phyloP scores from a whole-genome alignment of 2,888 invertebrate species.

The Caenorhabditis auriculariae region DNA sequence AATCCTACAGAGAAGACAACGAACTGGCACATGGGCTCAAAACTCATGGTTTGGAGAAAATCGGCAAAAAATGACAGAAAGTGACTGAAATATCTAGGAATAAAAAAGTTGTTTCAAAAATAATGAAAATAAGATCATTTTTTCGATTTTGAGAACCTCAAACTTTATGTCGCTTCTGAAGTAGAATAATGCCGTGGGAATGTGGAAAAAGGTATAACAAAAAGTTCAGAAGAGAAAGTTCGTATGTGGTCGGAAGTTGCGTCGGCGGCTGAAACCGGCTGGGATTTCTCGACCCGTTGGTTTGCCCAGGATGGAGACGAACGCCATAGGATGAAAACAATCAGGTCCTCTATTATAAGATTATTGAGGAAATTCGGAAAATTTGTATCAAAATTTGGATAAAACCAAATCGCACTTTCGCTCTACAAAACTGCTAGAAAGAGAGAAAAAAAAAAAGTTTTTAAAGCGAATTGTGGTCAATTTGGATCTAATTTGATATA shows the following conservation, averaged over 20 bases:
- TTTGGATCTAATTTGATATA: too few relatives aligned
- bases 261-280: constrained; percentile 81
- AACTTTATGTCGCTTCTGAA: too few relatives aligned
- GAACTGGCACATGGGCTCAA: constrained; percentile 54
- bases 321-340: constrained; percentile 65
- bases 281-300: constrained; percentile 88
- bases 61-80: background rate
- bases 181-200: too few relatives aligned
- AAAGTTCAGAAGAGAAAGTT: constrained; percentile 38
- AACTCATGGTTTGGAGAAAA: constrained; percentile 6
- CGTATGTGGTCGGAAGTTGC: constrained; percentile 60
- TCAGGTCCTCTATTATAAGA: too few relatives aligned
- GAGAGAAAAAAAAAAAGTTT: too few relatives aligned
- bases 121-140: too few relatives aligned
- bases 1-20: constrained; percentile 75
- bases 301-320: constrained; percentile 69
- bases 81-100: background rate
- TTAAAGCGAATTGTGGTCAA: too few relatives aligned
- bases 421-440: too few relatives aligned
- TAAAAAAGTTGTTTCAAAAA: background rate
- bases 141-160: too few relatives aligned
- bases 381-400: too few relatives aligned
- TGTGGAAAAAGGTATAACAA: background rate
- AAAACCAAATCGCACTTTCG: too few relatives aligned
- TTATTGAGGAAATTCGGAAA: too few relatives aligned